phyloP scores from a whole-genome alignment of 2,113 vertebrate species.

The Erythrocercus mccallii region DNA sequence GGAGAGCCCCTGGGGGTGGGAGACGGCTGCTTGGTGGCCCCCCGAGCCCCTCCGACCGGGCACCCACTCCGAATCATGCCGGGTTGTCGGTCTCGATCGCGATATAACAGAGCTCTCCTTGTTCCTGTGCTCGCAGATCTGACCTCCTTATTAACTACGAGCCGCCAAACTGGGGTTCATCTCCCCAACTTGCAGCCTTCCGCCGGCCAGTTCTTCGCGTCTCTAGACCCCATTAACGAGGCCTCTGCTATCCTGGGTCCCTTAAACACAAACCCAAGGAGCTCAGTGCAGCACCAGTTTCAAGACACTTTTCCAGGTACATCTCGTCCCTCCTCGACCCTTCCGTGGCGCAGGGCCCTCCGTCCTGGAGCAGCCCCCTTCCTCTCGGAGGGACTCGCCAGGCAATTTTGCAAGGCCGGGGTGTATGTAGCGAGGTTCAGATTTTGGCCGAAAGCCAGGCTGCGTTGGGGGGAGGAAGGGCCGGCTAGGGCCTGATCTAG shows the following conservation, averaged over 20 bases:
- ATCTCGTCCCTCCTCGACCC: not conserved
- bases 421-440: not conserved
- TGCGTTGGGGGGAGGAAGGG: not conserved
- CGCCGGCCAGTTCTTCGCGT: slow-evolving; percentile 91
- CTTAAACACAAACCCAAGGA: slow-evolving; percentile 87
- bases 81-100: not conserved
- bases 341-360: not conserved
- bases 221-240: slow-evolving; percentile 94
- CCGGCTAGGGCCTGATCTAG: not conserved
- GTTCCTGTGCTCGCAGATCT: slow-evolving; percentile 84
- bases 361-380: not conserved
- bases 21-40: not conserved
- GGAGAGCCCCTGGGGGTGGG: not conserved
- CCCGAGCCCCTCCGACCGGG: not conserved
- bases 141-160: slow-evolving; percentile 90
- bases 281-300: slow-evolving; percentile 97
- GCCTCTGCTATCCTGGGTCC: slow-evolving; percentile 90
- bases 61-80: not conserved
- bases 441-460: not conserved
- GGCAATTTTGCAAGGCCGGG: not conserved
- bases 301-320: slow-evolving; percentile 99
- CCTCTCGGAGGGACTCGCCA: not conserved
- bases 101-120: slow-evolving; percentile 67
- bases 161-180: slow-evolving; percentile 88
- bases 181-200: slow-evolving; percentile 84